A percentile compares a stretch with the other conserved stretches of the same genome.
These are phyloP conservation scores for Drosophila equinoxialis DNA, from an alignment of 1,140 invertebrate species.

Conservation along the genomic window DNA sequence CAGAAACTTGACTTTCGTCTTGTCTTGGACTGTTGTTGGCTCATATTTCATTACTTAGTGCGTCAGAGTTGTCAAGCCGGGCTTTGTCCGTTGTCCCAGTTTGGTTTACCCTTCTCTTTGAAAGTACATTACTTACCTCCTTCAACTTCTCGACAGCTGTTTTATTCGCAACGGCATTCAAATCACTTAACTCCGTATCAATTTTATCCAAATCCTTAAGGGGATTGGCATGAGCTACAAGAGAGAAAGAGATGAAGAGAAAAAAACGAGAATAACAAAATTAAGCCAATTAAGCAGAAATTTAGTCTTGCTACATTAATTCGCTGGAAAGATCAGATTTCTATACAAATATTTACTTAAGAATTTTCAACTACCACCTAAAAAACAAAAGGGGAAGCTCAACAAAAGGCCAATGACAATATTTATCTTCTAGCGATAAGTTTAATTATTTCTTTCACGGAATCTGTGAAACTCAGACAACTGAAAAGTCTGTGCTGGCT, in stretches of 20 bases:
- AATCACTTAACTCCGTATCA: constrained; percentile 50
- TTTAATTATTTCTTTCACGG: constrained; percentile 23
- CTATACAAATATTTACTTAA: constrained; percentile 41
- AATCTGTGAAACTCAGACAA: constrained; percentile 48
- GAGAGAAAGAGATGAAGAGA: not conserved
- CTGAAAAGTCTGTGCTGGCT: constrained; percentile 3
- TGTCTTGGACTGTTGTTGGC: constrained; percentile 22
- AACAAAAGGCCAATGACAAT: constrained; percentile 4
- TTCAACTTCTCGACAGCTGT: constrained; percentile 73
- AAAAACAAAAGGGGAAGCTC: constrained; percentile 8
- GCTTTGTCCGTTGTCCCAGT: constrained; percentile 49
- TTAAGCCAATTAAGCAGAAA: constrained; percentile 52
- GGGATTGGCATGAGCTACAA: constrained; percentile 67
- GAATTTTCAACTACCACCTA: constrained; percentile 47
- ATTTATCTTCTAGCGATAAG: constrained; percentile 36
- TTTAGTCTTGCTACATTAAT: constrained; percentile 3
- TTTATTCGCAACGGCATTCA: constrained; percentile 57
- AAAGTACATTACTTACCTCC: constrained; percentile 17
- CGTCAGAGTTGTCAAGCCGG: constrained; percentile 45
- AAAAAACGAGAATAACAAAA: constrained; percentile 28
- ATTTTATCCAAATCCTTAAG: constrained; percentile 38
- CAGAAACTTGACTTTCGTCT: constrained; percentile 3
- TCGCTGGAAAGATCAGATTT: constrained; percentile 31
- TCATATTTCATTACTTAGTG: constrained; percentile 58
- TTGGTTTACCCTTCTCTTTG: constrained; percentile 25